A percentile compares a stretch with the other conserved stretches of the same genome.
These are phyloP conservation scores for Varanus salvator DNA, from an alignment of 2,113 vertebrate species.

Conservation along the genomic window DNA sequence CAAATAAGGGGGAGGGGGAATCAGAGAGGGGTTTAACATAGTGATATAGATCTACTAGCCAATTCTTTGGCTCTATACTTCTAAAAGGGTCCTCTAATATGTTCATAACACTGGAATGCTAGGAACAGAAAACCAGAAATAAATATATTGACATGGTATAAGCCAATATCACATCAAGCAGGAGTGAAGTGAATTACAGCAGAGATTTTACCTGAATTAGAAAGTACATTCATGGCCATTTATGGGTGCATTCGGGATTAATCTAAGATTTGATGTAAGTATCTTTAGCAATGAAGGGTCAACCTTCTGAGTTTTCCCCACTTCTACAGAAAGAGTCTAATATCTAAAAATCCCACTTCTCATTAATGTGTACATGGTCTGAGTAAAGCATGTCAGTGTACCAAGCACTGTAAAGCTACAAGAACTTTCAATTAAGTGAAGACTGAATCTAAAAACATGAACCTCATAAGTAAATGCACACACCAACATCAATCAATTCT, in stretches of 20 bases:
- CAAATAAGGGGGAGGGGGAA: neutral
- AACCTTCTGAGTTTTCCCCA: neutral
- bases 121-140: neutral
- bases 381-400: neutral
- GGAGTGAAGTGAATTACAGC: neutral
- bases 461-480: neutral
- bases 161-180: neutral
- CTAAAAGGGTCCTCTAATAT: neutral
- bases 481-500: neutral
- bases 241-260: neutral
- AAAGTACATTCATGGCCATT: neutral
- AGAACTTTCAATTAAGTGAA: conserved; percentile 12
- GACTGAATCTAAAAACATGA: neutral
- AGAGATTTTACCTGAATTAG: neutral
- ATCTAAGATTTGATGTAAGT: conserved; percentile 26
- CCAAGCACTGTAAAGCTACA: neutral
- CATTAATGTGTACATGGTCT: neutral
- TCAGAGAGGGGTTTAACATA: neutral
- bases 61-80: neutral
- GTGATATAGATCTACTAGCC: neutral
- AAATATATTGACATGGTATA: neutral
- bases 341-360: neutral
- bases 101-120: neutral
- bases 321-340: neutral
- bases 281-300: neutral